Conservation (phyloP, 1,140 invertebrate species). For the Caerostris darwini region DNA sequence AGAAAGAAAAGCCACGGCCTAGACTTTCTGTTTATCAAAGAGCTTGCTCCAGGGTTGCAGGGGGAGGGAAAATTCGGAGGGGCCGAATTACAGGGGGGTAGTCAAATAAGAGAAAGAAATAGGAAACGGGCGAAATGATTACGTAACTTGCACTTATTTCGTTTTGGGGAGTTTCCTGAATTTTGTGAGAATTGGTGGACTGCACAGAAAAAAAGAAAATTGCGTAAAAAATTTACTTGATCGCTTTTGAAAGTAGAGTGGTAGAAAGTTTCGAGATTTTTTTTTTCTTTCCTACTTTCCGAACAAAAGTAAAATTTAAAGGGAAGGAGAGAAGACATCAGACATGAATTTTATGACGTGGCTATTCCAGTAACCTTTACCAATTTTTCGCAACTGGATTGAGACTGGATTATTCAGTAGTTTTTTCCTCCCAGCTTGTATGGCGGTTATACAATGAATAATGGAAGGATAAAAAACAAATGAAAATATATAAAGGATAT, state of each 20-base stretch:
- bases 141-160: conserved; percentile 77
- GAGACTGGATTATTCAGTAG: not conserved
- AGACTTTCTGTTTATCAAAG: conserved; percentile 77
- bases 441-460: no score
- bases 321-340: conserved; percentile 32
- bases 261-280: conserved; percentile 44
- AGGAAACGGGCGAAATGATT: conserved; percentile 76
- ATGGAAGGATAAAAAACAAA: no score
- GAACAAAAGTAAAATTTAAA: conserved; percentile 56
- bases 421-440: not conserved
- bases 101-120: conserved; percentile 77
- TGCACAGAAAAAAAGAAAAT: conserved; percentile 41
- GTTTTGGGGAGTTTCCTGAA: conserved; percentile 76
- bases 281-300: not conserved
- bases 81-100: conserved; percentile 52
- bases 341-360: conserved; percentile 66
- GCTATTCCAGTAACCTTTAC: conserved; percentile 57
- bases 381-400: conserved; percentile 37
- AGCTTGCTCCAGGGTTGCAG: conserved; percentile 68
- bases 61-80: conserved; percentile 45
- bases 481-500: no score
- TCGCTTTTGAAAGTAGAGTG: conserved; percentile 56
- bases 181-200: conserved; percentile 76
- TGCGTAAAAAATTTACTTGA: conserved; percentile 77
- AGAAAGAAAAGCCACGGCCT: conserved; percentile 74